These are phyloP conservation scores for Triplophysa tibetana DNA, from an alignment of 2,113 vertebrate species.

Conservation along the genomic window DNA sequence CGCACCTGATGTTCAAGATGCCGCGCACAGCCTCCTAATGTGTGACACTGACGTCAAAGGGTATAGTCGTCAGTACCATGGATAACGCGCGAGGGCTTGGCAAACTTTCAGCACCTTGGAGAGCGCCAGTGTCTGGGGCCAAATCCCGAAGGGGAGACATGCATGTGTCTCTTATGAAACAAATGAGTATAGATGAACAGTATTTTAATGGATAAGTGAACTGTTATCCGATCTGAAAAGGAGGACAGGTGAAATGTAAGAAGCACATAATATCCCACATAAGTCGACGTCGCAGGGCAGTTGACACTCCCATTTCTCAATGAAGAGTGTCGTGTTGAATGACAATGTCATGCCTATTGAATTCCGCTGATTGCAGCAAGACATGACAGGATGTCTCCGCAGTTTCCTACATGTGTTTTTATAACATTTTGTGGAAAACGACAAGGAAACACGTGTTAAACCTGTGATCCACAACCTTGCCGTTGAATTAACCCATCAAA, in stretches of 20 bases:
- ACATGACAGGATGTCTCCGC: too few relatives aligned
- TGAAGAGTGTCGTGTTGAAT: constrained; percentile 16
- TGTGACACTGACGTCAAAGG: constrained; percentile 12
- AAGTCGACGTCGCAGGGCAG: constrained; percentile 8
- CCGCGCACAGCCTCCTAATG: not conserved
- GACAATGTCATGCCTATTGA: not conserved
- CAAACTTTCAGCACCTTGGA: constrained; percentile 52
- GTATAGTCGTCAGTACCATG: constrained; percentile 25
- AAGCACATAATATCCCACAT: constrained; percentile 1
- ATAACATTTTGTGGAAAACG: too few relatives aligned
- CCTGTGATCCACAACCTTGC: too few relatives aligned
- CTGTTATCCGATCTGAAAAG: not conserved
- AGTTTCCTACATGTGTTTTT: too few relatives aligned
- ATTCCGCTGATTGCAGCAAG: not conserved
- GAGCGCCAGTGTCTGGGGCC: constrained; percentile 29
- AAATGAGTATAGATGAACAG: not conserved
- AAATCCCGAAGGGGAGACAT: not conserved
- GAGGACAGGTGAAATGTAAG: not conserved
- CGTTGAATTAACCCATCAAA: too few relatives aligned
- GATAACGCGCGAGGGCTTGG: constrained; percentile 35
- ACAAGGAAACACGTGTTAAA: not conserved
- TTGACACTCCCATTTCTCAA: not conserved
- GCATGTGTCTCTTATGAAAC: not conserved
- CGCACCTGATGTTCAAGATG: constrained; percentile 11
- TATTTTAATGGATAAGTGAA: not conserved